Evolutionary conservation across 2,888 invertebrate species (phyloP), one percentile per base, ranked within the genome.

Genomic region (Linnaemya tessellans): DNA sequence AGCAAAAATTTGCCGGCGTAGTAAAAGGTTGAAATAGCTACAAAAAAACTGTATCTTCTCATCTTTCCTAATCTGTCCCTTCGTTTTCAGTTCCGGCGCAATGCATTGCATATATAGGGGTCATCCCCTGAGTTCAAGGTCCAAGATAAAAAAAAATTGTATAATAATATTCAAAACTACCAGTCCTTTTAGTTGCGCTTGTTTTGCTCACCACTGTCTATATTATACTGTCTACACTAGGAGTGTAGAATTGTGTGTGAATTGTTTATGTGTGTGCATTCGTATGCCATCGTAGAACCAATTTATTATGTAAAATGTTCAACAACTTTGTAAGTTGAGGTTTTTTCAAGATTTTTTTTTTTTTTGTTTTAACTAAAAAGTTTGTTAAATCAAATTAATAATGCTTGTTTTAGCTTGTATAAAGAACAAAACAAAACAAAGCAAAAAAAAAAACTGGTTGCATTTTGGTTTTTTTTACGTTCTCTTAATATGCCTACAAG

Each of bases 351-450:
- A 75, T n/a, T 9, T 75, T 43, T 38, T 49, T 49, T 49, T 49
- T n/a, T 49, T 49, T 51, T 51, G 51, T 25, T 65, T 38, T 8
- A 68, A 49, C 30, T 49, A n/a, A 65, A 70, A 81, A 56, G 41
- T 78, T 71, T 71, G 58, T 46, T 58, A 73, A 83, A 65, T 82
- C 49, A 30, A 81, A 64, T 71, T 65, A 77, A 64, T 71, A 77
- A 77, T 64, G 70, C 64, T 70, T 82, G 70, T 56, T 70, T 70
- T 64, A 82, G 62, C 62, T 70, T 64, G 49, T 7, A 64, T 25
- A 77, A 56, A 46, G 22, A 73, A 56, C 11, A 30, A 7, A 56
- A n/a, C n/a, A n/a, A n/a, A 30, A 30, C 30, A 30, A 30, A 30
- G 5, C 2, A 30, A 30, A 30, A 30, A 30, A 30, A 71, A 70